Percentiles rank a stretch among this genome's conserved stretches.
Evolutionary conservation across 2,888 invertebrate genomes (phyloP).

Genomic region (Celastrina argiolus): DNA sequence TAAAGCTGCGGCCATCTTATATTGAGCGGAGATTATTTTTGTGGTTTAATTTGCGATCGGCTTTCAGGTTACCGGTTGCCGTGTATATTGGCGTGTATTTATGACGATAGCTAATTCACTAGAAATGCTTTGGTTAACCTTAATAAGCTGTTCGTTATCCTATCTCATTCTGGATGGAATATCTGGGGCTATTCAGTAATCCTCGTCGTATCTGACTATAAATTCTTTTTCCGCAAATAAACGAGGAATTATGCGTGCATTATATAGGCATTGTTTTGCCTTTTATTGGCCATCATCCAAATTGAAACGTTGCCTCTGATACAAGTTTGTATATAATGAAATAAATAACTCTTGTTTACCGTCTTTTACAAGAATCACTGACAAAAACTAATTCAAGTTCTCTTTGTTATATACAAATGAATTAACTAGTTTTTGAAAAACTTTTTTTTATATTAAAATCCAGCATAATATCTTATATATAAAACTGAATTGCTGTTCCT

Average conservation of each 20-base stretch:
- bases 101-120: slow-evolving; percentile 6
- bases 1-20: slow-evolving; percentile 48
- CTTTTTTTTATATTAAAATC: too few relatives aligned
- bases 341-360: slow-evolving; percentile 1
- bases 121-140: slow-evolving; percentile 14
- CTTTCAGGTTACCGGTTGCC: slow-evolving; percentile 48
- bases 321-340: slow-evolving; percentile 16
- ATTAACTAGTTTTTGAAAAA: too few relatives aligned
- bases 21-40: slow-evolving; percentile 62
- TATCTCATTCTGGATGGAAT: slow-evolving; percentile 13
- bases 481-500: too few relatives aligned
- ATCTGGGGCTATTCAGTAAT: slow-evolving; percentile 14
- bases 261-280: slow-evolving; percentile 33
- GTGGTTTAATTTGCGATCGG: slow-evolving; percentile 63
- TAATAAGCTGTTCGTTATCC: slow-evolving; percentile 7
- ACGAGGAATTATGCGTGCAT: slow-evolving; percentile 23
- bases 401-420: too few relatives aligned
- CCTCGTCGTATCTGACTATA: slow-evolving; percentile 5
- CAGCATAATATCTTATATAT: too few relatives aligned
- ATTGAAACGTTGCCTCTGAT: slow-evolving; percentile 27
- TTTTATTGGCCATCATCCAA: slow-evolving; percentile 35
- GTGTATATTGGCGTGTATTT: slow-evolving; percentile 30
- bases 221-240: slow-evolving; percentile 24
- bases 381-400: too few relatives aligned
- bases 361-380: background rate